phyloP scores from a whole-genome alignment of 2,797 vertebrate genomes.

The Sebastes goodei region DNA sequence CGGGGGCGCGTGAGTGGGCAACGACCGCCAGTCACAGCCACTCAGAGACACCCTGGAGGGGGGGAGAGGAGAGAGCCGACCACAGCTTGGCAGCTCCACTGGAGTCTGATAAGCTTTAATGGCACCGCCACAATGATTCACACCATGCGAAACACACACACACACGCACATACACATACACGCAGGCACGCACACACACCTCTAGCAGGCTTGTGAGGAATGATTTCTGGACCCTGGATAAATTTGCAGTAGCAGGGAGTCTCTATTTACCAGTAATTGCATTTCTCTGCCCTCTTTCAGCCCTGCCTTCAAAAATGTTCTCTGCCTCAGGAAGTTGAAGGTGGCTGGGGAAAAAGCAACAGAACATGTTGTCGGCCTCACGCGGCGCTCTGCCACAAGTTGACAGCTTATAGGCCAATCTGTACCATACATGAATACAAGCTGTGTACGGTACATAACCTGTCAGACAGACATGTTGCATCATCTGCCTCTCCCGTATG shows the following conservation, averaged over 20 bases:
- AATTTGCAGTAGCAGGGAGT: conserved; percentile 81
- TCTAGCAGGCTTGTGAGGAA: conserved; percentile 67
- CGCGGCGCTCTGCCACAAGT: conserved; percentile 46
- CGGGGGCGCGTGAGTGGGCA: conserved; percentile 61
- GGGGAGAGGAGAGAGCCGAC: conserved; percentile 47
- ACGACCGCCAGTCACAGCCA: conserved; percentile 59
- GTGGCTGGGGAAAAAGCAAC: conserved; percentile 62
- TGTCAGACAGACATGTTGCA: conserved; percentile 48
- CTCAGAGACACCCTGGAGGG: conserved; percentile 64
- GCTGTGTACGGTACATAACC: conserved; percentile 43
- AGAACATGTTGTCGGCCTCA: conserved; percentile 67
- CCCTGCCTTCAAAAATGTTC: conserved; percentile 64
- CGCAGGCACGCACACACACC: conserved; percentile 32
- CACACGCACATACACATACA: conserved; percentile 30
- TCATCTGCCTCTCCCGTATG: conserved; percentile 41
- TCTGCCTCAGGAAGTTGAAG: conserved; percentile 71
- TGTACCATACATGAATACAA: conserved; percentile 57
- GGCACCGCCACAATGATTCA: conserved; percentile 74
- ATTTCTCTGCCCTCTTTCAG: conserved; percentile 77
- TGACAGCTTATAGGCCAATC: conserved; percentile 72
- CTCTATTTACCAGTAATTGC: conserved; percentile 84
- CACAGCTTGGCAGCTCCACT: conserved; percentile 74
- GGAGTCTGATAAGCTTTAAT: conserved; percentile 81
- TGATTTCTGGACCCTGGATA: conserved; percentile 75
- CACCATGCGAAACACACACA: conserved; percentile 40